These are phyloP conservation scores for Vidua chalybeata DNA, from an alignment of 2,113 vertebrate species.

Conservation along the genomic window DNA sequence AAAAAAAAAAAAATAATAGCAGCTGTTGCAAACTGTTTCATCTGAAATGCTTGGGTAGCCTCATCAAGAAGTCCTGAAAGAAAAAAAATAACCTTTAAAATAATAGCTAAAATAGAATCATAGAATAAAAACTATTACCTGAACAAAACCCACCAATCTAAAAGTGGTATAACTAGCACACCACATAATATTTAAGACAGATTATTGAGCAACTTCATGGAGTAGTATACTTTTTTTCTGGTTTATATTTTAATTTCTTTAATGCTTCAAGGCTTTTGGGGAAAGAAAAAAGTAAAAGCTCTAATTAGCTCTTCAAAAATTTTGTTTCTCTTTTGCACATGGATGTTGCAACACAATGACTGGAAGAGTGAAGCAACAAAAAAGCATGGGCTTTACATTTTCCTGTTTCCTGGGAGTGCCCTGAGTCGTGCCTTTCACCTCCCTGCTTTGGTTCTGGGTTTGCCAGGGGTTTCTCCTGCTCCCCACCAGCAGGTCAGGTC, in stretches of 20 bases:
- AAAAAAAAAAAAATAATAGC: background rate
- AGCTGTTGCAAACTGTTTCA: background rate
- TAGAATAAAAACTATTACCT: background rate
- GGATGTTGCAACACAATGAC: background rate
- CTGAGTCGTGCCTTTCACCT: fast-evolving
- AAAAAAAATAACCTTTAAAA: background rate
- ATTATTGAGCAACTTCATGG: background rate
- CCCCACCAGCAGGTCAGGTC: background rate
- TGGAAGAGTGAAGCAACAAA: background rate
- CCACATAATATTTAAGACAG: background rate
- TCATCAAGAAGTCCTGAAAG: background rate
- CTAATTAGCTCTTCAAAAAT: background rate
- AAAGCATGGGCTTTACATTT: background rate
- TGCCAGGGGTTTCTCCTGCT: background rate
- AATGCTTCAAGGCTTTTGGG: background rate
- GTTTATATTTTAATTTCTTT: background rate
- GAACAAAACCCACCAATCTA: background rate
- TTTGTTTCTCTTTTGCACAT: background rate
- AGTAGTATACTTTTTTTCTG: background rate
- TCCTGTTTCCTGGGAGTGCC: background rate
- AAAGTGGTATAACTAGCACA: background rate
- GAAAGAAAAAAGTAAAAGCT: background rate
- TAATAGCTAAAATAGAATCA: background rate
- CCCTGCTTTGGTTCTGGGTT: background rate
- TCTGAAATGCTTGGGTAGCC: background rate